Percentiles rank a stretch among this genome's conserved stretches.
Evolutionary conservation across 2,888 invertebrate species (phyloP).

Genomic region (Cylindroiulus punctatus): DNA sequence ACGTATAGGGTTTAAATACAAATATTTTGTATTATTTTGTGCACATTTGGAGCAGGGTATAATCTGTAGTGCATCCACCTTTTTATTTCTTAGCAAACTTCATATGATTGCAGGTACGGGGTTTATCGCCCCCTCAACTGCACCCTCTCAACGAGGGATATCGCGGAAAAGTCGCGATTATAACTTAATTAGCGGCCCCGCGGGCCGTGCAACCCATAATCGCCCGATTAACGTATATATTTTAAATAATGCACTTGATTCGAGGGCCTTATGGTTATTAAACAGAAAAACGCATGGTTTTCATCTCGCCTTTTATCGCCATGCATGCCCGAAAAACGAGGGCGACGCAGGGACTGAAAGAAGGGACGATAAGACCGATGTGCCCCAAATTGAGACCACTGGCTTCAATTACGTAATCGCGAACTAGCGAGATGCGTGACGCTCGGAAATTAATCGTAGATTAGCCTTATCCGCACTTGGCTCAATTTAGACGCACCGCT

Average conservation of each 20-base stretch:
- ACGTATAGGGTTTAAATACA: too few species aligned
- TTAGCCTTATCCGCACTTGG: neutral
- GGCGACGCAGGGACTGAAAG: neutral
- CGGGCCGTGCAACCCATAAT: neutral
- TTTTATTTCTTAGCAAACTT: too few species aligned
- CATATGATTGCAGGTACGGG: too few species aligned
- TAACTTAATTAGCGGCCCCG: neutral
- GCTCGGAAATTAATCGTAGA: neutral
- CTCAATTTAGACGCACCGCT: neutral
- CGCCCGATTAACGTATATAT: neutral
- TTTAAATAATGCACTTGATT: neutral
- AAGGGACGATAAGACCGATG: neutral
- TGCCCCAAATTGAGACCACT: neutral
- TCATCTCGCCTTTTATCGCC: neutral
- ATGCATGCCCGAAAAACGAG: neutral
- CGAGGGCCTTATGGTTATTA: neutral
- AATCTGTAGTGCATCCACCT: too few species aligned
- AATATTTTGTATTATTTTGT: too few species aligned
- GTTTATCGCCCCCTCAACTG: too few species aligned
- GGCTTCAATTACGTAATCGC: neutral
- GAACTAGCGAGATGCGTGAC: neutral
- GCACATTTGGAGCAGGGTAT: too few species aligned
- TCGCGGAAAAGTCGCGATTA: neutral
- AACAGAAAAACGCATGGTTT: conserved; percentile 24
- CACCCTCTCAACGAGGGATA: too few species aligned